Evolutionary conservation across 1,140 invertebrate species (phyloP).

Genomic region (Lordiphosa mommai): DNA sequence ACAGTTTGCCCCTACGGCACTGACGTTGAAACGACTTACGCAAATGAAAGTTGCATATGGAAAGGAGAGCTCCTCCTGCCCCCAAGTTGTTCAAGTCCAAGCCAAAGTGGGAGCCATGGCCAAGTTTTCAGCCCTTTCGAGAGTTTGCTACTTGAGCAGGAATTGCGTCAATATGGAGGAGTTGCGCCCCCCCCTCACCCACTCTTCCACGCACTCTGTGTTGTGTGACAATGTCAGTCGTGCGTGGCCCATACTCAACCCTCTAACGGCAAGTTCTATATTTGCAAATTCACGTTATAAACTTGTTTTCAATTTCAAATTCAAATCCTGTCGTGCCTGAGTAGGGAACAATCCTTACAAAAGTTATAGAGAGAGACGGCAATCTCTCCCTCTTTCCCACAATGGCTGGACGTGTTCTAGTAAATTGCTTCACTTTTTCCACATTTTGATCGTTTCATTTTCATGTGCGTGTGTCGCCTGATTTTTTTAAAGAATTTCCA

Average conservation of each 20-base stretch:
- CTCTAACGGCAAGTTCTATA: conserved; percentile 21
- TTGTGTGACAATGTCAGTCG: conserved; percentile 49
- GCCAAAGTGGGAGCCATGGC: conserved; percentile 10
- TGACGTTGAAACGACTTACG: conserved; percentile 50
- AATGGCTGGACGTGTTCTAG: conserved; percentile 35
- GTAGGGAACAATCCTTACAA: conserved; percentile 27
- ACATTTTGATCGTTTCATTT: conserved; percentile 53
- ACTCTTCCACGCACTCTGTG: not conserved
- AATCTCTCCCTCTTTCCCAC: not conserved
- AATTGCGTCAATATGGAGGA: conserved; percentile 46
- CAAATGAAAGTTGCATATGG: conserved; percentile 39
- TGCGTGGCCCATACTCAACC: conserved; percentile 30
- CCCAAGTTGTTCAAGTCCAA: conserved; percentile 41
- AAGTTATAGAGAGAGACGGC: conserved; percentile 6
- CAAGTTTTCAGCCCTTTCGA: conserved; percentile 32
- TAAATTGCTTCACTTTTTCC: conserved; percentile 50
- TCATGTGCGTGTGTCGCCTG: conserved; percentile 32
- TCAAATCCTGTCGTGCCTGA: conserved; percentile 38
- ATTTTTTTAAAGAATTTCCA: conserved; percentile 20
- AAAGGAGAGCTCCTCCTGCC: not conserved
- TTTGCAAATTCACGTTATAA: conserved; percentile 62
- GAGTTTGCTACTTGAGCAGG: conserved; percentile 45
- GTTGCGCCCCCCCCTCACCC: conserved; percentile 2
- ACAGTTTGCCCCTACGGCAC: conserved; percentile 41
- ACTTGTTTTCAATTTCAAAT: conserved; percentile 66